These are phyloP conservation scores for Tichodroma muraria DNA, from an alignment of 2,113 vertebrate species.

Conservation along the genomic window DNA sequence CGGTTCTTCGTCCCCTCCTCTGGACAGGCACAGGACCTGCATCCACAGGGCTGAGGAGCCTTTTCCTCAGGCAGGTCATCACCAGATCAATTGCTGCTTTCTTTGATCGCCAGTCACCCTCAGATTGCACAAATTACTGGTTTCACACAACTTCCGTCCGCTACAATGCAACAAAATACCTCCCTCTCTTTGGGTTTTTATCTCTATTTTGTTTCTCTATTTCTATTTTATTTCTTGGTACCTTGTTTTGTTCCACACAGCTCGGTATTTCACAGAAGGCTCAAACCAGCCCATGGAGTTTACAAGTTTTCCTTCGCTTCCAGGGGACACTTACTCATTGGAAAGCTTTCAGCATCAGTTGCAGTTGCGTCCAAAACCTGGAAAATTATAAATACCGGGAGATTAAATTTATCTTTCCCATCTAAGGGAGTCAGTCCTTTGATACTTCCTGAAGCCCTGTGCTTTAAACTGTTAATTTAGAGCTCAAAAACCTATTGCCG, in stretches of 20 bases:
- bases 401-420: background rate
- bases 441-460: background rate
- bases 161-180: background rate
- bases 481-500: background rate
- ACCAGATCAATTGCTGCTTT: background rate
- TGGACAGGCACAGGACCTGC: fast-evolving
- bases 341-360: background rate
- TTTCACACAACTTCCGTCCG: background rate
- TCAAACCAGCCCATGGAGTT: background rate
- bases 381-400: conserved; percentile 7
- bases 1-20: background rate
- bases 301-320: background rate
- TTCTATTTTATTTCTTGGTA: background rate
- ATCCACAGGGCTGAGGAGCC: background rate
- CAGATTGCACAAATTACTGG: background rate
- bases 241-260: background rate
- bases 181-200: background rate
- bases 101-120: background rate
- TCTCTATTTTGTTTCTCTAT: background rate
- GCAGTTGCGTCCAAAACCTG: background rate
- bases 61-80: background rate
- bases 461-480: background rate
- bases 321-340: background rate
- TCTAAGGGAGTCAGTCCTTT: background rate
- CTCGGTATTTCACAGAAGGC: background rate